phyloP scores from a whole-genome alignment of 2,113 vertebrate genomes.

The Raja brachyura region DNA sequence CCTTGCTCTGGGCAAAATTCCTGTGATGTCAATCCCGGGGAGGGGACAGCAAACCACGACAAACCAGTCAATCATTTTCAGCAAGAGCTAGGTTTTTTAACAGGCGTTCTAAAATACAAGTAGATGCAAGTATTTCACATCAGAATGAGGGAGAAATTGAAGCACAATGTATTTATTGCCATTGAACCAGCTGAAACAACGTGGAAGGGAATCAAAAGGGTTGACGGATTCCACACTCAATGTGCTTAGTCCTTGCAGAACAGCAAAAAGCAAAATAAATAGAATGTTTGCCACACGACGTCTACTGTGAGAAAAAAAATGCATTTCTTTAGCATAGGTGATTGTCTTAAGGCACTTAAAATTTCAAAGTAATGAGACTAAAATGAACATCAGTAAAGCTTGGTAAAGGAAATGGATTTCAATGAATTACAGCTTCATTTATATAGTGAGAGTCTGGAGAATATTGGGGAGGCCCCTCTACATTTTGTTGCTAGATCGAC shows the following conservation, averaged over 20 bases:
- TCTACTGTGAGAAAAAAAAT: background rate
- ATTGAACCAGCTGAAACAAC: background rate
- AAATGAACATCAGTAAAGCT: background rate
- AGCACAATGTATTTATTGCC: background rate
- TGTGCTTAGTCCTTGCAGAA: background rate
- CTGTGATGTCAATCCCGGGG: background rate
- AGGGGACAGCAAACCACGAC: background rate
- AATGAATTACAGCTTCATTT: background rate
- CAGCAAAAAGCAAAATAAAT: background rate
- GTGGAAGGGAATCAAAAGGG: background rate
- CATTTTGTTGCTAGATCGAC: background rate
- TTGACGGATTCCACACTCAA: background rate
- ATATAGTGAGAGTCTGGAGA: background rate
- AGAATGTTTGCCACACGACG: background rate
- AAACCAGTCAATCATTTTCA: background rate
- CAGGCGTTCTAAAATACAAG: background rate
- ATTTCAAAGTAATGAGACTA: background rate
- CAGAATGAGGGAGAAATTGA: background rate
- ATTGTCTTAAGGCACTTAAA: background rate
- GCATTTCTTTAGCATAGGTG: background rate
- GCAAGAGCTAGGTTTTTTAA: background rate
- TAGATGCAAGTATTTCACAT: background rate
- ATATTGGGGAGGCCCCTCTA: background rate
- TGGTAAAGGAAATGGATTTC: background rate
- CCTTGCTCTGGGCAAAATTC: background rate